Percentiles rank a stretch among this genome's conserved stretches.
phyloP scores from a whole-genome alignment of 2,797 vertebrate species.

The Coreius guichenoti region DNA sequence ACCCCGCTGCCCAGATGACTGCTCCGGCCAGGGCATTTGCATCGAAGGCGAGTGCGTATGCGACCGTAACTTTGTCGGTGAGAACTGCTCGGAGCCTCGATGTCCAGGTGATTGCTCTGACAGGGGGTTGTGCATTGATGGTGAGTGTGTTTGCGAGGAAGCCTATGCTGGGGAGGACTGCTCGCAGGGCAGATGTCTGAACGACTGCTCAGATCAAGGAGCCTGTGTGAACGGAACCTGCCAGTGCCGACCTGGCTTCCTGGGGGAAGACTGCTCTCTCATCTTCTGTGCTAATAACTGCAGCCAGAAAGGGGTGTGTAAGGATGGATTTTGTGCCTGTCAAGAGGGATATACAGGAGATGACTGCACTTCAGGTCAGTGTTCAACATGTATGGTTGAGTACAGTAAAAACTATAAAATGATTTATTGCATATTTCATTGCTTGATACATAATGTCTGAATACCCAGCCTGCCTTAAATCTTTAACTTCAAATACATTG shows the following conservation, averaged over 20 bases:
- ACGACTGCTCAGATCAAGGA: conserved; percentile 92
- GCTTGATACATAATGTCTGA: neutral
- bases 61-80: conserved; percentile 90
- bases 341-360: conserved; percentile 89
- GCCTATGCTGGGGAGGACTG: conserved; percentile 91
- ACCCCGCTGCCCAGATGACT: conserved; percentile 88
- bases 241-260: conserved; percentile 86
- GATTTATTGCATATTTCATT: neutral
- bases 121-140: conserved; percentile 90
- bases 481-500: too few species aligned
- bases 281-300: conserved; percentile 90
- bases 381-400: neutral
- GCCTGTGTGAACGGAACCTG: conserved; percentile 90
- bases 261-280: conserved; percentile 89
- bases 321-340: conserved; percentile 89
- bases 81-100: conserved; percentile 91
- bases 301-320: conserved; percentile 89
- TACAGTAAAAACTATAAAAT: neutral
- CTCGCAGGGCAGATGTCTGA: conserved; percentile 86
- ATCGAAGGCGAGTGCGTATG: conserved; percentile 94
- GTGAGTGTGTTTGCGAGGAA: conserved; percentile 94
- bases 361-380: conserved; percentile 93
- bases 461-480: neutral
- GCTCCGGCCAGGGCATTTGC: conserved; percentile 91
- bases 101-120: conserved; percentile 91